Percentiles rank a stretch among this genome's conserved stretches.
phyloP scores from a whole-genome alignment of 2,888 invertebrate genomes.

The Cantharis flavilabris region DNA sequence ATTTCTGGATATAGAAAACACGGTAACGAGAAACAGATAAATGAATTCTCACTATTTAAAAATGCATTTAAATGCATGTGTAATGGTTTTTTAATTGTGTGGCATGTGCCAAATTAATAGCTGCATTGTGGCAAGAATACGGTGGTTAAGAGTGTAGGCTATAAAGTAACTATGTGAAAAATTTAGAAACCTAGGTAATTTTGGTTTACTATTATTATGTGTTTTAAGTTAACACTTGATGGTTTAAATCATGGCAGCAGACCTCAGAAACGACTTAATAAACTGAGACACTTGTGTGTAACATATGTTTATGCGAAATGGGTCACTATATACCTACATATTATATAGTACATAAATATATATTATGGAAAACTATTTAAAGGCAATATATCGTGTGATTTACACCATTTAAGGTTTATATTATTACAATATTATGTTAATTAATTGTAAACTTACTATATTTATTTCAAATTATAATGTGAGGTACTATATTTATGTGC shows the following conservation, averaged over 20 bases:
- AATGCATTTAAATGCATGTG: no score
- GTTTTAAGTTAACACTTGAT: neutral
- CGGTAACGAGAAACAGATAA: no score
- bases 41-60: no score
- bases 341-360: no score
- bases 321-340: neutral
- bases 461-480: neutral
- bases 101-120: neutral
- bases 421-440: neutral
- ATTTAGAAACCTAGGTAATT: neutral
- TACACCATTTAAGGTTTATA: neutral
- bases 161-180: neutral
- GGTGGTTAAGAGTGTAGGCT: neutral
- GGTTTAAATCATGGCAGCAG: neutral
- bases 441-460: neutral
- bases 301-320: neutral
- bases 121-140: neutral
- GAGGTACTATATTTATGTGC: no score
- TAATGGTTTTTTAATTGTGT: no score
- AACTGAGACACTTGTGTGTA: neutral
- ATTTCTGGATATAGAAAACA: no score
- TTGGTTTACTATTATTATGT: neutral
- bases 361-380: neutral
- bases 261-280: neutral
- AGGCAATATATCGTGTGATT: neutral